These are phyloP conservation scores for Aproaerema taeniolella DNA, from an alignment of 2,888 invertebrate species.

Conservation along the genomic window DNA sequence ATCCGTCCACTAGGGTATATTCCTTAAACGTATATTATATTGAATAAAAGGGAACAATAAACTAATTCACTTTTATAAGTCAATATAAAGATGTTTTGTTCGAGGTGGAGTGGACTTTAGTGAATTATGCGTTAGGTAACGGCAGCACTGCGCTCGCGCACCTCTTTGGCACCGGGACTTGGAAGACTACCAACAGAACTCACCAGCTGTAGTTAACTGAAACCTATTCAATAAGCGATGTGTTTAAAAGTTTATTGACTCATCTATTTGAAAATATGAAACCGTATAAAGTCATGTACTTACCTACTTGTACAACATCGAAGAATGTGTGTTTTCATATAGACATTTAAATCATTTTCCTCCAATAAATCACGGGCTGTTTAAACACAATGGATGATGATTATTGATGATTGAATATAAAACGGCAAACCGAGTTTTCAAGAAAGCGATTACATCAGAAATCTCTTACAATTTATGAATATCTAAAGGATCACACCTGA, in stretches of 20 bases:
- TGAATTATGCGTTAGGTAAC: conserved; percentile 39
- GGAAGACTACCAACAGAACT: conserved; percentile 48
- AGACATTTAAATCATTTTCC: too few relatives aligned
- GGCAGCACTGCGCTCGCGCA: conserved; percentile 18
- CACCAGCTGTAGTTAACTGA: background rate
- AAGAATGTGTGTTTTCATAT: too few relatives aligned
- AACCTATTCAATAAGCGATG: background rate
- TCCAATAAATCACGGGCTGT: too few relatives aligned
- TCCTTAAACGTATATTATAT: conserved; percentile 10
- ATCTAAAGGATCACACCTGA: too few relatives aligned
- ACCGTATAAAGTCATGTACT: background rate
- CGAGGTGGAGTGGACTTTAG: conserved; percentile 34
- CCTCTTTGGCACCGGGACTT: conserved; percentile 42
- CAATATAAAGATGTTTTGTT: conserved; percentile 36
- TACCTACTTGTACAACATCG: too few relatives aligned
- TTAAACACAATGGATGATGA: too few relatives aligned
- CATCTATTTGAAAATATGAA: background rate
- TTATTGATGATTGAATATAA: too few relatives aligned
- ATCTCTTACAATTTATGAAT: too few relatives aligned
- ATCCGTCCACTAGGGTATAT: conserved; percentile 27
- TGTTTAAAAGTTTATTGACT: conserved; percentile 7
- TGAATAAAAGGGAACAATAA: conserved; percentile 38
- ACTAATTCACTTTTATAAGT: conserved; percentile 45
- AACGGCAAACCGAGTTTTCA: too few relatives aligned
- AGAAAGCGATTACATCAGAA: too few relatives aligned